These are phyloP conservation scores for Magallana angulata DNA, from an alignment of 1,140 invertebrate genomes.

Conservation along the genomic window DNA sequence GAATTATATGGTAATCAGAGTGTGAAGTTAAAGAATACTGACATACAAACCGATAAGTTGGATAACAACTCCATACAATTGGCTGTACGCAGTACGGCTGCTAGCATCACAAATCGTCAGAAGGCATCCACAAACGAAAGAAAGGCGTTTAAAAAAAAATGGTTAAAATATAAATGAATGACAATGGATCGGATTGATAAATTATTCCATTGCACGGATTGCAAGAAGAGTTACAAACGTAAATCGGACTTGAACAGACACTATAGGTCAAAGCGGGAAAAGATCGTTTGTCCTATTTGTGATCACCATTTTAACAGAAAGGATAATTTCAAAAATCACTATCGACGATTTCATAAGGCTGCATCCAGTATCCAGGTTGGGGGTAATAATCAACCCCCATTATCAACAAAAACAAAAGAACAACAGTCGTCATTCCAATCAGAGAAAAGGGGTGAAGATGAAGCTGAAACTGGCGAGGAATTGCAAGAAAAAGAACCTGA, in stretches of 20 bases:
- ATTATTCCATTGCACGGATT: background rate
- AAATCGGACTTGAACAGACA: constrained; percentile 29
- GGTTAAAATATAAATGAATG: background rate
- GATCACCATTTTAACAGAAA: background rate
- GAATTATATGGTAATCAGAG: no score
- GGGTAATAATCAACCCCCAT: background rate
- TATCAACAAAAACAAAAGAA: no score
- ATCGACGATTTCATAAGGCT: background rate
- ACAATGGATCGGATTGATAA: background rate
- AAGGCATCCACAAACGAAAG: background rate
- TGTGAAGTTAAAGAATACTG: no score
- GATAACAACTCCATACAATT: no score
- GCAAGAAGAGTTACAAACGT: background rate
- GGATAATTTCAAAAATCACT: constrained; percentile 12
- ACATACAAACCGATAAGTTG: no score
- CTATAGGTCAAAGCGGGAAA: background rate
- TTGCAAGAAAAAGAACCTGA: no score
- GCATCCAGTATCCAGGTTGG: background rate
- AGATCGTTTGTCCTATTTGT: background rate
- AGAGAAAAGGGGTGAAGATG: background rate
- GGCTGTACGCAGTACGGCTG: background rate
- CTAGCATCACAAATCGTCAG: background rate
- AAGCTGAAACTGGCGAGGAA: background rate
- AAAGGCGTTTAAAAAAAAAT: background rate
- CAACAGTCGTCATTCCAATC: background rate